Evolutionary conservation across 2,888 invertebrate genomes (phyloP), one percentile per base, ranked within the genome.

Genomic region (Pycnomerus fuliginosus): DNA sequence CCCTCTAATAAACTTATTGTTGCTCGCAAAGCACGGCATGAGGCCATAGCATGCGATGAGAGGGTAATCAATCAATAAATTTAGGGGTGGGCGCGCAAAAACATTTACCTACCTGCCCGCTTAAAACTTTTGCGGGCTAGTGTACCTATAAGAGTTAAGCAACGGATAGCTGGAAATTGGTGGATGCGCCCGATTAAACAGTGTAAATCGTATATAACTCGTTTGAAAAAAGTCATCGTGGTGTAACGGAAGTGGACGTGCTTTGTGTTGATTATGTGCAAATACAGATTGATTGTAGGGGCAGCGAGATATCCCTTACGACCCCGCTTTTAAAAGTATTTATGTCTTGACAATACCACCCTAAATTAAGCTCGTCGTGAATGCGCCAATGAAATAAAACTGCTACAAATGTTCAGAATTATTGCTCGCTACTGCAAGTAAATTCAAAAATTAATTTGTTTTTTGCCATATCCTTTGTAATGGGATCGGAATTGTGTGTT

Each of bases 231-330:
- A 60, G 53, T 51, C 47, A 53, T 50, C 50, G 58, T 47, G 50
- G 48, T 55, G 53, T 43, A 45, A 35, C 55, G 60, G 56, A 60
- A 58, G 53, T 50, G 53, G 50, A 56, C 46, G 48, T 55, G 50
- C 61, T 61, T 58, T 59, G 58, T 60, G 52, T 44, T 55, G 57
- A 61, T 61, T 61, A 59, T 59, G 56, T 53, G 53, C 58, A 60
- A 60, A 56, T 58, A 57, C 59, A 57, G 58, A 60, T 57, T 58
- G 56, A 46, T 47, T 52, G 54, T 51, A 52, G 43, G 49, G 46
- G 48, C 48, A 48, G 42, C 29, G 27, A 48, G 45, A 46, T 48
- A 48, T 47, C 46, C 25, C 27, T 45, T 38, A 39, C 45, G 47
- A 52, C 53, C 53, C 52, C 42, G 48, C 54, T 38, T 53, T 52